A percentile compares a stretch with the other conserved stretches of the same genome.
phyloP scores from a whole-genome alignment of 2,888 invertebrate genomes.

The Nudaria mundana region DNA sequence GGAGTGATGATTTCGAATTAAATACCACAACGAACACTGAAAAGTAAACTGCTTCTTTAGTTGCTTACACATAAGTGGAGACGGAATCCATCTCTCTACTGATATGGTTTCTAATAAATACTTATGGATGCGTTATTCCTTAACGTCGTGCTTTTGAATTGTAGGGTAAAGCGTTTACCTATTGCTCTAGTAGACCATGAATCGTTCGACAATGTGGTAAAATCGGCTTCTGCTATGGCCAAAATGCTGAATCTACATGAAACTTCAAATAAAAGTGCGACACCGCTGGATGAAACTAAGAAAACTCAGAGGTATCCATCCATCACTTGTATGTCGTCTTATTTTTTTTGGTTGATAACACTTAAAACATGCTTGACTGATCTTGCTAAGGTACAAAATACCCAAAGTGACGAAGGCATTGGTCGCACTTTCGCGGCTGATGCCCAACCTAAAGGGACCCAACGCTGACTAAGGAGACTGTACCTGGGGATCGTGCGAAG shows the following conservation, averaged over 20 bases:
- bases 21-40: conserved; percentile 1
- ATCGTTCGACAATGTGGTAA: conserved; percentile 70
- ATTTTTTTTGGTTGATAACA: too few relatives aligned
- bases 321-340: too few relatives aligned
- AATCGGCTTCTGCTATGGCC: conserved; percentile 62
- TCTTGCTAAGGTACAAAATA: too few relatives aligned
- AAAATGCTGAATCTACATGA: conserved; percentile 43
- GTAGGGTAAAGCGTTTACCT: too few relatives aligned
- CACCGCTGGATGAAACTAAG: conserved; percentile 3
- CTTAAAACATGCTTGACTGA: too few relatives aligned
- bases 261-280: neutral
- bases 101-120: neutral
- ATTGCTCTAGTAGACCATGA: conserved; percentile 58
- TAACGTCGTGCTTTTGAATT: neutral
- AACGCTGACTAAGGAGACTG: too few relatives aligned
- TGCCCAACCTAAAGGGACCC: too few relatives aligned
- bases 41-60: conserved; percentile 4
- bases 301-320: conserved; percentile 8
- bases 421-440: too few relatives aligned
- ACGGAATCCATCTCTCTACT: too few relatives aligned
- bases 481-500: too few relatives aligned
- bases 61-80: neutral
- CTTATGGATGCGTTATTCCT: neutral
- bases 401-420: too few relatives aligned
- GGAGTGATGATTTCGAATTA: neutral